A percentile compares a stretch with the other conserved stretches of the same genome.
phyloP scores from a whole-genome alignment of 2,888 invertebrate genomes.

The Nemoura dubitans region DNA sequence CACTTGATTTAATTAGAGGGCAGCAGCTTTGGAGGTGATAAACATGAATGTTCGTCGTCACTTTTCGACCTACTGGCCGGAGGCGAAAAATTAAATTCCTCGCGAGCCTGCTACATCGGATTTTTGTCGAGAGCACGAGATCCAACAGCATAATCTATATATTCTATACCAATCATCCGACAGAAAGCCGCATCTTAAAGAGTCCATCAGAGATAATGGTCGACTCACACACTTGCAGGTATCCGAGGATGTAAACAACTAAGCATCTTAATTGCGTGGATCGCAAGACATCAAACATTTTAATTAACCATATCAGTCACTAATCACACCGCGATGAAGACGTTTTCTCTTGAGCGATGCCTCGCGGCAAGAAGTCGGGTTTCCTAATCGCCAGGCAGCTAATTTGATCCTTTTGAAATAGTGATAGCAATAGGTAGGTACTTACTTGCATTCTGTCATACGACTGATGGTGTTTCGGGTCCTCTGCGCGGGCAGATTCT shows the following conservation, averaged over 20 bases:
- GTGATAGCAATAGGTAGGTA: neutral
- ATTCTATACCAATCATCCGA: neutral
- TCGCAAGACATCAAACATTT: constrained; percentile 40
- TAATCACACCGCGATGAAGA: constrained; percentile 43
- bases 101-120: neutral
- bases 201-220: neutral
- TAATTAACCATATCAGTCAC: constrained; percentile 42
- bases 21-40: constrained; percentile 14
- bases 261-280: constrained; percentile 39
- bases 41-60: constrained; percentile 17
- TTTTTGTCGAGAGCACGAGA: constrained; percentile 38
- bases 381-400: neutral
- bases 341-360: constrained; percentile 13
- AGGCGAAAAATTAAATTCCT: constrained; percentile 43
- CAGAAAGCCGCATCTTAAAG: neutral
- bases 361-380: neutral
- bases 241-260: neutral
- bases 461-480: no score
- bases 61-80: constrained; percentile 22
- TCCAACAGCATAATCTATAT: neutral
- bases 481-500: no score
- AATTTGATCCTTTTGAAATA: neutral
- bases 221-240: constrained; percentile 17
- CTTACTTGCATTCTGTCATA: neutral
- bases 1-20: constrained; percentile 26